Evolutionary conservation across 2,797 vertebrate species (phyloP), one percentile per base, ranked within the genome.

Genomic region (Acrocephalus scirpaceus): DNA sequence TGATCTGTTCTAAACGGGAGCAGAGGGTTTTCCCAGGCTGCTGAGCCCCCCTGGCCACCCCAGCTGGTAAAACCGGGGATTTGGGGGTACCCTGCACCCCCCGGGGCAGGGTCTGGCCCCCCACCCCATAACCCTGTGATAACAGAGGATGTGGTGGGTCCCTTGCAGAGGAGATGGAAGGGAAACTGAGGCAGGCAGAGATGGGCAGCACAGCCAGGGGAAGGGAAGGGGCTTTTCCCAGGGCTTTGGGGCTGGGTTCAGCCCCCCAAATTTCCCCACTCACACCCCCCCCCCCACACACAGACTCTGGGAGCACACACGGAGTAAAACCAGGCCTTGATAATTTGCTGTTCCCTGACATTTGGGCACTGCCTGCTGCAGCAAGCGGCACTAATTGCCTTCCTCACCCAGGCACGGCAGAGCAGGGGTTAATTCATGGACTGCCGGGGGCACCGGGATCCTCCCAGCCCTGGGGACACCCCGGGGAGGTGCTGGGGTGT

Each of bases 281-380:
- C 29, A 4, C 7, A 6, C 21, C 56, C 57, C 10, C 34, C 3
- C 54, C 0, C 21, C 7, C 14, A 48, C 16, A 36, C 9, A 36
- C 1, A 62, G 9, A 42, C 23, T 50, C 34, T 10, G 2, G 61
- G 58, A 71, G 60, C 72, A 75, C 30, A 58, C 2, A 2, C 1
- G 11, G 67, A 66, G 76, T 27, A 45, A 88, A 86, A 42, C 0
- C 66, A 70, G 61, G 5, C 27, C 40, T 72, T 69, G 81, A 79
- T 22, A 73, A 90, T 95, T 45, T 22, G 67, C 92, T 88, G n/a
- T 36, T 71, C 84, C 48, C 76, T 97, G 98, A 97, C 97, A 95
- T 97, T 97, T 96, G 96, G 94, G 96, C 95, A 95, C 44, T 90
- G 93, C 91, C 94, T 14, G 94, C 96, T 40, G 79, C 32, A 91